phyloP scores from a whole-genome alignment of 2,797 vertebrate species.

The Rhincodon typus region DNA sequence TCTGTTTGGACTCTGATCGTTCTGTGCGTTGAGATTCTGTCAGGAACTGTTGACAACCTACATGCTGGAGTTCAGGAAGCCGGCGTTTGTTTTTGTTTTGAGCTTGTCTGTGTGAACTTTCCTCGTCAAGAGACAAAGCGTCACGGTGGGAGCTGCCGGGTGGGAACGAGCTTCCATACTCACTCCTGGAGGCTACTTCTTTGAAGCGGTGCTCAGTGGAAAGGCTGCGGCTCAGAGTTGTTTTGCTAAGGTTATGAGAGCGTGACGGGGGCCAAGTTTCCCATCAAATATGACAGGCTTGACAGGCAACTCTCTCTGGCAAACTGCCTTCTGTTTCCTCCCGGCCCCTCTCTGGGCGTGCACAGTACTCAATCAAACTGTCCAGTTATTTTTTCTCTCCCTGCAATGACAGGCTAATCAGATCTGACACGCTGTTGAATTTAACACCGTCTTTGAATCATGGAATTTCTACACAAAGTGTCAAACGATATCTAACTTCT shows the following conservation, averaged over 20 bases:
- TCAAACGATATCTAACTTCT: neutral
- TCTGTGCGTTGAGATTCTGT: neutral
- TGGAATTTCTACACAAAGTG: neutral
- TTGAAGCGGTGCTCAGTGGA: neutral
- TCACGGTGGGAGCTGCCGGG: neutral
- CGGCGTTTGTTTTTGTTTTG: neutral
- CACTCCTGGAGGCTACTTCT: neutral
- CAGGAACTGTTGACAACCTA: neutral
- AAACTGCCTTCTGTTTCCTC: neutral
- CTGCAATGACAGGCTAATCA: neutral
- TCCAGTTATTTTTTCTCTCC: neutral
- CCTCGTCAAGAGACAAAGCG: neutral
- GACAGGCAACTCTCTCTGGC: slow-evolving; percentile 26
- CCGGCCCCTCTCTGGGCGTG: neutral
- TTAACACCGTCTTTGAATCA: neutral
- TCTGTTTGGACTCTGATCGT: neutral
- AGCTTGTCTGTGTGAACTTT: neutral
- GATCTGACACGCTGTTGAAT: neutral
- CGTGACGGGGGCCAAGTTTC: slow-evolving; percentile 15
- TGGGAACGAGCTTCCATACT: neutral
- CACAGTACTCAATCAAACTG: neutral
- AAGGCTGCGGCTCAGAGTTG: neutral
- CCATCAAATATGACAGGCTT: neutral
- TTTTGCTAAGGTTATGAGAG: slow-evolving; percentile 24
- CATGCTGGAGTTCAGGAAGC: slow-evolving; percentile 18